A percentile compares a stretch with the other conserved stretches of the same genome.
These are phyloP conservation scores for Tiliacea aurago DNA, from an alignment of 2,888 invertebrate species.

Conservation along the genomic window DNA sequence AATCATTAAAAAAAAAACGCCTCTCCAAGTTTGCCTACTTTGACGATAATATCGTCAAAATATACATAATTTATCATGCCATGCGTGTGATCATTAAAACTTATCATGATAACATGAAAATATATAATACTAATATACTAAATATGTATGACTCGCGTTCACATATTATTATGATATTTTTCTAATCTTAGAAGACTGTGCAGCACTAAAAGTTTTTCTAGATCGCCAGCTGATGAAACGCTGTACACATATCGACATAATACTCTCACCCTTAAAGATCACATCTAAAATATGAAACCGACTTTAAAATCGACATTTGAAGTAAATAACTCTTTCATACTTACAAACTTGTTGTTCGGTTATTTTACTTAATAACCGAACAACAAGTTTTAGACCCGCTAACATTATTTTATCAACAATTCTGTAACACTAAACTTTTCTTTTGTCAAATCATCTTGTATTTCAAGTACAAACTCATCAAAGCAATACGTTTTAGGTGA, in stretches of 20 bases:
- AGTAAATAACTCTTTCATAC: neutral
- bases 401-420: constrained; percentile 1
- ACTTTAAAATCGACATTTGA: neutral
- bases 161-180: neutral
- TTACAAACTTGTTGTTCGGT: too few species aligned
- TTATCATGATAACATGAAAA: neutral
- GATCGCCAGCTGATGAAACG: neutral
- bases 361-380: too few species aligned
- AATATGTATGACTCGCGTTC: neutral
- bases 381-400: neutral
- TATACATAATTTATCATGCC: neutral
- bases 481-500: neutral
- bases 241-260: neutral
- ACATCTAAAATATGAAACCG: neutral
- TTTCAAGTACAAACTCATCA: constrained; percentile 23
- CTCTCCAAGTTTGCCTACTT: too few species aligned
- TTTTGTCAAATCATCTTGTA: neutral
- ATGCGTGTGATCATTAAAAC: neutral
- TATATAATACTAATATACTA: neutral
- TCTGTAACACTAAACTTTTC: neutral
- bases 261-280: neutral
- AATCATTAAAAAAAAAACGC: too few species aligned
- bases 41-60: too few species aligned
- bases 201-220: too few species aligned
- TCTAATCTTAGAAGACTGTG: neutral